Percentiles rank a stretch among this genome's conserved stretches.
Evolutionary conservation across 2,888 invertebrate genomes (phyloP).

Genomic region (Polyploca ridens): DNA sequence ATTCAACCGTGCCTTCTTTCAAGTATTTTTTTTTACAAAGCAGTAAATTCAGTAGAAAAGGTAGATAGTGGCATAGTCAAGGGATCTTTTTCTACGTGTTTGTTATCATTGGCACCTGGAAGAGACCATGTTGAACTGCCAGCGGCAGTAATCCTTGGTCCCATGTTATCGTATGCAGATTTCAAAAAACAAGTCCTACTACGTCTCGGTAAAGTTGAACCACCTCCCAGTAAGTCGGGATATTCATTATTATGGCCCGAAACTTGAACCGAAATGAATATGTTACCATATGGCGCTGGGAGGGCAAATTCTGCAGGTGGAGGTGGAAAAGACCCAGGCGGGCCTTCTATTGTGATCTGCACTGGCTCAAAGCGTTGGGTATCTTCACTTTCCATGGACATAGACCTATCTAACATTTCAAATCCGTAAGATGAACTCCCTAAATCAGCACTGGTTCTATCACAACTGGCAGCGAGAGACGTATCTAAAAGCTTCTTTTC

Average conservation of each 20-base stretch:
- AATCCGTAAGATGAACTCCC: conserved; percentile 77
- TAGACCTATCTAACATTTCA: conserved; percentile 81
- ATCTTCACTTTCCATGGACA: conserved; percentile 80
- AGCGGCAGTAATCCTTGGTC: conserved; percentile 93
- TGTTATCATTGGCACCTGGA: conserved; percentile 82
- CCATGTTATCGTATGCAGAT: conserved; percentile 95
- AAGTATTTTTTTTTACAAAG: conserved; percentile 54
- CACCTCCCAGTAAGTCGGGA: conserved; percentile 89
- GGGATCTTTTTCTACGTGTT: conserved; percentile 49
- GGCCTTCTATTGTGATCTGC: conserved; percentile 85
- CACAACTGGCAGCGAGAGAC: conserved; percentile 87
- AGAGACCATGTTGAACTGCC: conserved; percentile 94
- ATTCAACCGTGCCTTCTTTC: neutral
- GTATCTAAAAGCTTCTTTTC: conserved; percentile 94
- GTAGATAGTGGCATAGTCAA: conserved; percentile 64
- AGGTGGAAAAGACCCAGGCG: conserved; percentile 71
- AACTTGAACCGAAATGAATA: conserved; percentile 94
- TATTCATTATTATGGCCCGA: conserved; percentile 88
- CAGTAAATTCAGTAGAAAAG: conserved; percentile 80
- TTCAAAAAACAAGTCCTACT: conserved; percentile 81
- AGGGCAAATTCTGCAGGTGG: conserved; percentile 80
- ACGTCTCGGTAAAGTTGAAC: conserved; percentile 78
- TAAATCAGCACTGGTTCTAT: conserved; percentile 87
- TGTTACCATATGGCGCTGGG: conserved; percentile 87
- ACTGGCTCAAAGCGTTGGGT: conserved; percentile 83